Evolutionary conservation across 2,888 invertebrate genomes (phyloP), one percentile per base, ranked within the genome.

Genomic region (Drosophila nr. medialis): DNA sequence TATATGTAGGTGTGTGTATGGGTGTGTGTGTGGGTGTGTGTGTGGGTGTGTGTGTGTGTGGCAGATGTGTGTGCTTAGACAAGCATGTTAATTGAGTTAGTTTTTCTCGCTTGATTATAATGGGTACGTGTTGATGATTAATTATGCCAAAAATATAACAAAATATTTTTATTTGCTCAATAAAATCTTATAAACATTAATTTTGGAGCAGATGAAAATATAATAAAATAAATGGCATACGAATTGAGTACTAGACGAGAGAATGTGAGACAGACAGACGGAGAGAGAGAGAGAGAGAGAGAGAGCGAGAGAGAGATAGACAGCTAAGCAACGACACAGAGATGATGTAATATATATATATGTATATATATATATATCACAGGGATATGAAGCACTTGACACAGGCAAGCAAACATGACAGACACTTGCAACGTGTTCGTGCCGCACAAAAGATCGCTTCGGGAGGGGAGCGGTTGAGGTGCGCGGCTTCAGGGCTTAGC

Each of bases 371-470:
- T n/a, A 50, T 48, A 60, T 78, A 61, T 72, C 78, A 78, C 72
- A 81, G 54, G 66, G 68, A 54, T 74, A 67, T 84, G 85, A 72
- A 64, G 67, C 61, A 72, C 80, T 84, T 79, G 85, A 85, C 76
- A 82, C 54, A 59, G 68, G 69, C 87, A 84, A 87, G 76, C 83
- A 89, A 84, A 79, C 71, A 84, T 89, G 87, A 84, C 82, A 87
- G 72, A 55, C 73, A 71, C 73, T 80, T 59, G 64, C 68, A 54
- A 72, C 63, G 40, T 51, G 62, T 58, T 58, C 36, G 55, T 51
- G 64, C 55, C 55, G 38, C n/a, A 38, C 40, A 29, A 11, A 29
- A 15, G 55, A 29, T 15, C 15, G 5, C 54, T 10, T 51, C 21
- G 53, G 32, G 10, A 0, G 42, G 15, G 53, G 36, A 27, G 30